These are phyloP conservation scores for Taurulus bubalis DNA, from an alignment of 2,113 vertebrate species.

Conservation along the genomic window DNA sequence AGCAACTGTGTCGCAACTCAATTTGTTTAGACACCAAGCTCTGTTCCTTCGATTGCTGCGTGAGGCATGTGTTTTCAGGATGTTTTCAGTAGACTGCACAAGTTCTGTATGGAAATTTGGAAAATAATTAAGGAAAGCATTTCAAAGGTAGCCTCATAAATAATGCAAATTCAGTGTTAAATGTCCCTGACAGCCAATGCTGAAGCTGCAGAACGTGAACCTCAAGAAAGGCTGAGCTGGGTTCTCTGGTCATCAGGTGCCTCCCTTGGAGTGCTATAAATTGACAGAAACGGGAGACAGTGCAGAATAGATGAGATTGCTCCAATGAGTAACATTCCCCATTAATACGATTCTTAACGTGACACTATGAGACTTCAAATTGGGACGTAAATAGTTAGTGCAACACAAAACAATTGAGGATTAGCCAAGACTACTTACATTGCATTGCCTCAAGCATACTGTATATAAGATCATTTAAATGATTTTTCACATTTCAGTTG, in stretches of 20 bases:
- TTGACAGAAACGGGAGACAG: constrained; percentile 76
- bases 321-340: constrained; percentile 67
- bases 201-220: constrained; percentile 78
- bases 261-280: constrained; percentile 79
- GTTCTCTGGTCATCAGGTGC: constrained; percentile 80
- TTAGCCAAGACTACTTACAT: not conserved
- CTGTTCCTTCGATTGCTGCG: constrained; percentile 31
- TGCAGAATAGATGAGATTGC: constrained; percentile 71
- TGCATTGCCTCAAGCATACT: not conserved
- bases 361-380: constrained; percentile 36
- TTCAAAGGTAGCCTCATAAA: constrained; percentile 84
- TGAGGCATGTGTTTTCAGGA: constrained; percentile 44
- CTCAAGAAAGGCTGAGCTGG: constrained; percentile 78
- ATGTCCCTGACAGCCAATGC: constrained; percentile 80
- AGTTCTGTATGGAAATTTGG: constrained; percentile 73
- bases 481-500: not conserved
- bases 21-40: constrained; percentile 53
- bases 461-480: not conserved
- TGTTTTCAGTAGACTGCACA: constrained; percentile 27
- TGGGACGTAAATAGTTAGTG: constrained; percentile 50
- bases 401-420: constrained; percentile 33
- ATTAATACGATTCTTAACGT: constrained; percentile 69
- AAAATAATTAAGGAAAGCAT: constrained; percentile 81
- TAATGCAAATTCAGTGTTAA: constrained; percentile 83
- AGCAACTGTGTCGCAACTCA: constrained; percentile 62